These are phyloP conservation scores for Uloborus plumipes DNA, from an alignment of 2,888 invertebrate species.

Conservation along the genomic window DNA sequence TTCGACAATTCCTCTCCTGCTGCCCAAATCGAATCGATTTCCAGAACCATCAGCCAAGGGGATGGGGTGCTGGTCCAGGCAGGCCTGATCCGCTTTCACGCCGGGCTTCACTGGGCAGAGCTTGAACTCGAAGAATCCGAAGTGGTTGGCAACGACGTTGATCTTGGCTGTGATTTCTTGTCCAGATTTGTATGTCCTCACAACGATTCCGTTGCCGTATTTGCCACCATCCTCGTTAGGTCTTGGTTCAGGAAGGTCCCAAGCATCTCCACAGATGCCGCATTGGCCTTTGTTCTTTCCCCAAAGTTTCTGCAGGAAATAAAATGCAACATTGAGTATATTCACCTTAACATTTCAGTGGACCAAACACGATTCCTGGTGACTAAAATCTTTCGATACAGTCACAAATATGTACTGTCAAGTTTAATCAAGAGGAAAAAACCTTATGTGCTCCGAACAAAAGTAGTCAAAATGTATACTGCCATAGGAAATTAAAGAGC, in stretches of 20 bases:
- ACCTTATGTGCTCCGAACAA: too few species aligned
- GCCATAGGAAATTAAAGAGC: too few species aligned
- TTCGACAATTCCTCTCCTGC: conserved; percentile 32
- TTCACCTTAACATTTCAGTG: too few species aligned
- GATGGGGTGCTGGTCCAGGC: conserved; percentile 82
- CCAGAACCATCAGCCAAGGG: conserved; percentile 77
- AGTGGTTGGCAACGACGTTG: conserved; percentile 71
- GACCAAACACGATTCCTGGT: too few species aligned
- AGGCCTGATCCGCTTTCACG: conserved; percentile 72
- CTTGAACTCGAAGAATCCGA: conserved; percentile 71
- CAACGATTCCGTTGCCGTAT: conserved; percentile 55
- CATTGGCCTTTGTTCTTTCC: conserved; percentile 49
- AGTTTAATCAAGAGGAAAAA: too few species aligned
- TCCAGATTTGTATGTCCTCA: conserved; percentile 55
- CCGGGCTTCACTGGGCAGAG: conserved; percentile 69
- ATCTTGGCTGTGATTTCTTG: conserved; percentile 69
- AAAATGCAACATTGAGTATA: background rate
- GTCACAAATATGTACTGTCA: too few species aligned
- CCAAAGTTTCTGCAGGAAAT: conserved; percentile 29
- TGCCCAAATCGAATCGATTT: conserved; percentile 70
- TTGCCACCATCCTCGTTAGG: conserved; percentile 63
- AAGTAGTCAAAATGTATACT: too few species aligned
- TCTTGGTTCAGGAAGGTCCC: conserved; percentile 50
- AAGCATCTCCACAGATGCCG: conserved; percentile 64
- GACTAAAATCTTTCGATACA: too few species aligned